These are phyloP conservation scores for Sthenelais limicola DNA, from an alignment of 2,888 invertebrate species.

Conservation along the genomic window DNA sequence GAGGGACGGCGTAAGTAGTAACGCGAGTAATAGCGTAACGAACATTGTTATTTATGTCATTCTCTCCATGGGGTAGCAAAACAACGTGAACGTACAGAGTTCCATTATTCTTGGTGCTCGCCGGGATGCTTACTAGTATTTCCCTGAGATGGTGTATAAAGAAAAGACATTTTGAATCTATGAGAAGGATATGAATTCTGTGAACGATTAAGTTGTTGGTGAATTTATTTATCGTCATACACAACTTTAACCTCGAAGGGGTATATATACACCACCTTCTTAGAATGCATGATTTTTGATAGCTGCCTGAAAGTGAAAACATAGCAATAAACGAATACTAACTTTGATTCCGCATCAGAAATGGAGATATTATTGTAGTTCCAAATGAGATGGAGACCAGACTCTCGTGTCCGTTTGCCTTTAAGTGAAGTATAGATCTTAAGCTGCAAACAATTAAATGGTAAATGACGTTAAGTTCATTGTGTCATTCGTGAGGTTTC, in stretches of 20 bases:
- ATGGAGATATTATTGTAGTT: slow-evolving; percentile 60
- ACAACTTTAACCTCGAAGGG: background rate
- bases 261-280: too few relatives aligned
- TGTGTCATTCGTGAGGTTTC: too few relatives aligned
- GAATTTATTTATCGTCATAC: background rate
- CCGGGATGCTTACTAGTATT: slow-evolving; percentile 82
- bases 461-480: background rate
- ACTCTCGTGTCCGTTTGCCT: slow-evolving; percentile 44
- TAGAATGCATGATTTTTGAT: background rate
- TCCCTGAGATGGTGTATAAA: slow-evolving; percentile 74
- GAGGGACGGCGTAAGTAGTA: slow-evolving; percentile 83
- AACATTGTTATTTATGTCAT: slow-evolving; percentile 76
- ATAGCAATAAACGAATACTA: background rate
- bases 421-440: slow-evolving; percentile 61
- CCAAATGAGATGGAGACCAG: slow-evolving; percentile 60
- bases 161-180: background rate
- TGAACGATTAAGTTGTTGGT: background rate
- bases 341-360: slow-evolving; percentile 45
- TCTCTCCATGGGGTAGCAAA: slow-evolving; percentile 74
- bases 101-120: slow-evolving; percentile 86
- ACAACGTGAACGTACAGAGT: slow-evolving; percentile 85
- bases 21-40: slow-evolving; percentile 78
- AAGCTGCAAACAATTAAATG: slow-evolving; percentile 55
- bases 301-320: background rate
- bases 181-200: background rate